phyloP scores from a whole-genome alignment of 1,140 invertebrate genomes.

The Hylaeus anthracinus region DNA sequence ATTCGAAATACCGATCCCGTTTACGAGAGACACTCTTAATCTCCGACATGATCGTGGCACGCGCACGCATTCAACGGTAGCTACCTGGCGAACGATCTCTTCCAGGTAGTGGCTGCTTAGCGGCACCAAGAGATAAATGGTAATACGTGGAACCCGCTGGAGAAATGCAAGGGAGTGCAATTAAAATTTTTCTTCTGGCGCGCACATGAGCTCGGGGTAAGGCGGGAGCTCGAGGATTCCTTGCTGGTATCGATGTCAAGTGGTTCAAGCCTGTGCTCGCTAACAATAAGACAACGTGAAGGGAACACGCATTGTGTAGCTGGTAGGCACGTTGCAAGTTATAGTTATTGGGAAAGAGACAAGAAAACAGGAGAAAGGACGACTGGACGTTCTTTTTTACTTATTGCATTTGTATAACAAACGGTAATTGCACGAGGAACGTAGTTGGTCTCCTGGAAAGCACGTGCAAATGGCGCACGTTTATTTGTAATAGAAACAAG shows the following conservation, averaged over 20 bases:
- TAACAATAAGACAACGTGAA: neutral
- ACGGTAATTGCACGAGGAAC: too few species aligned
- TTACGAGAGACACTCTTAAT: constrained; percentile 24
- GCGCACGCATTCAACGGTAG: constrained; percentile 7
- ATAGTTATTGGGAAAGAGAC: too few species aligned
- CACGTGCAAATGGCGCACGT: too few species aligned
- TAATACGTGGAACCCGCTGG: constrained; percentile 27
- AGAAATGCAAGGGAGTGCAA: constrained; percentile 19
- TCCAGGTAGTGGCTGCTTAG: constrained; percentile 36
- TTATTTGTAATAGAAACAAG: too few species aligned
- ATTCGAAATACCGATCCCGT: constrained; percentile 30
- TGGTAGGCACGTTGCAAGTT: too few species aligned
- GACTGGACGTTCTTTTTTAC: too few species aligned
- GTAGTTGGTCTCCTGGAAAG: too few species aligned
- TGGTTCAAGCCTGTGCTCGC: neutral
- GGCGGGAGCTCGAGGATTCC: neutral
- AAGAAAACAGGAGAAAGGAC: too few species aligned
- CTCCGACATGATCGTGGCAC: constrained; percentile 23
- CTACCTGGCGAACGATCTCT: constrained; percentile 8
- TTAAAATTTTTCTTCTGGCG: constrained; percentile 34
- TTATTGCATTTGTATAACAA: too few species aligned
- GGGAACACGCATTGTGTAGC: neutral
- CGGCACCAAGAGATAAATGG: constrained; percentile 23
- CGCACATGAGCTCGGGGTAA: neutral
- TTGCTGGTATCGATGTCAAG: constrained; percentile 7